Base-by-base conservation (phyloP, 2,113 vertebrate genomes). In the Morone saxatilis region DNA sequence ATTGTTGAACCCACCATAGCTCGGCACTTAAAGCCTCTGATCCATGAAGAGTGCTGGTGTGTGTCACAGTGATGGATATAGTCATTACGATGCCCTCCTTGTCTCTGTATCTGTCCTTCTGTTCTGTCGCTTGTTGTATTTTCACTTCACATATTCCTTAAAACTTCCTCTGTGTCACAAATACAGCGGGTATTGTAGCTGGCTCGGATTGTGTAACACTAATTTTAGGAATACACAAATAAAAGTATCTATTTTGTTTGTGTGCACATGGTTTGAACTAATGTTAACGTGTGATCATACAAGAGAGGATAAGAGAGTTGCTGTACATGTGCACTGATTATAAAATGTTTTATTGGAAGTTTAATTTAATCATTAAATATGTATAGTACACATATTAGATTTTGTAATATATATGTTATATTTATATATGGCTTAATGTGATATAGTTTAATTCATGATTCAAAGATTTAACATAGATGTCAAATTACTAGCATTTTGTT, bases 21-120 rank as follows among this genome's bases (percentile, higher is more conserved):
- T 53, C 75, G 53, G 81, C 87, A 89, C 84, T 91, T 91, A 90
- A 90, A 87, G 86, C 85, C 78, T 88, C 80, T 92, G 92, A 92
- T 93, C 90, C 91, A 92, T 90, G 92, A 89, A 92, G 85, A 92
- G 80, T 84, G 89, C 82, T 7, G 62, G 75, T 89, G 85, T 89
- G 88, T 89, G 91, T 92, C 86, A 83, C 68, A 54, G 83, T 93
- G 93, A 94, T 93, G 88, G 89, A 94, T 93, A 80, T 77, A 71
- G 86, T 87, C 87, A 89, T 93, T 91, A 89, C 65, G 53, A 61
- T 78, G 76, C 59, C 84, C 81, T 89, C 86, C 71, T 84, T 77
- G 84, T 87, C 83, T 88, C 77, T 77, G 70, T 68, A 12, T 69
- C 84, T 81, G 81, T 80, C 87, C 80, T 86, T 77, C 47, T 86